Percentiles rank a stretch among this genome's conserved stretches.
Conservation (phyloP, 2,113 vertebrate genomes). For the Ochotona curzoniae region DNA sequence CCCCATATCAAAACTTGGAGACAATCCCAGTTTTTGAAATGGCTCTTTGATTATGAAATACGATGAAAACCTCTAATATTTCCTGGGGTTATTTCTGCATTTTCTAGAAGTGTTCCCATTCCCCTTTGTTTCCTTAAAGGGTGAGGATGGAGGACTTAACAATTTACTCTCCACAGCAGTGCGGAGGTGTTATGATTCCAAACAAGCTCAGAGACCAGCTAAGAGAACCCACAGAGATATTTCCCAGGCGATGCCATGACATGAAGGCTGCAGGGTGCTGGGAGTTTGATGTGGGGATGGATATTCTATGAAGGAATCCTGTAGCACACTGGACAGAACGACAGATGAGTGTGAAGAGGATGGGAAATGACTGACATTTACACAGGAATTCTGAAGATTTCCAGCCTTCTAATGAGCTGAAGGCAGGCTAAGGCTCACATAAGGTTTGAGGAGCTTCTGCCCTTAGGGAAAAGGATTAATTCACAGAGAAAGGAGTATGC, state of each 20-base stretch:
- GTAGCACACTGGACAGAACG: neutral
- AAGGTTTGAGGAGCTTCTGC: neutral
- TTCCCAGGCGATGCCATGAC: neutral
- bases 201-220: neutral
- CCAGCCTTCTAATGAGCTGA: neutral
- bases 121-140: constrained; percentile 36
- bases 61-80: constrained; percentile 61
- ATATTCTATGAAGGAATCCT: neutral
- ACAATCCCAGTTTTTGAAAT: constrained; percentile 46
- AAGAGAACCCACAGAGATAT: neutral
- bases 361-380: neutral
- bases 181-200: constrained; percentile 39
- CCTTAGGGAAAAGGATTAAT: neutral
- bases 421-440: neutral
- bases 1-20: constrained; percentile 64
- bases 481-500: neutral
- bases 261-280: neutral
- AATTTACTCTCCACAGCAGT: neutral
- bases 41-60: constrained; percentile 58
- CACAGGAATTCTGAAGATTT: neutral
- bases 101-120: constrained; percentile 70
- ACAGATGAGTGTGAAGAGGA: neutral
- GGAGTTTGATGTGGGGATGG: neutral
- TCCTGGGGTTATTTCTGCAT: constrained; percentile 13
- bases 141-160: neutral